Base-by-base conservation (phyloP, 2,888 invertebrate species). In the Crossocerus cetratus region DNA sequence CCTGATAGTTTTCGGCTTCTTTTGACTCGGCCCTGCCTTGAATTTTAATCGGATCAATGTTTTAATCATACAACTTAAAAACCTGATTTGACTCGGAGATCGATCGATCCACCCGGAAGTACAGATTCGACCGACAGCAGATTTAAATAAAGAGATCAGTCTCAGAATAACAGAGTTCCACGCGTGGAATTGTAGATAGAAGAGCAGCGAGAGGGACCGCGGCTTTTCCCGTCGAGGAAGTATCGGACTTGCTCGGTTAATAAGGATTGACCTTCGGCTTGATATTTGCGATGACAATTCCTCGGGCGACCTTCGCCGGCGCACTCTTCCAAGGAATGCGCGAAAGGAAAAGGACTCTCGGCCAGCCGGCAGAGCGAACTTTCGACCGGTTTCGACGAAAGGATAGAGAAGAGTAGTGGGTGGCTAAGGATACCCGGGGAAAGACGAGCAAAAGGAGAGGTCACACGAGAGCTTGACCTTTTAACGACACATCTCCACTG, bases 391-490 rank as follows among this genome's bases (percentile, higher is more conserved):
- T 60, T 60, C 21, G 49, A 45, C 43, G 21, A 60, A 43, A 63
- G 63, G 59, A 73, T 42, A 62, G 2, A 8, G 57, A 23, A 21
- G 21, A 22, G 21, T 64, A 65, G 64, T 58, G 72, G 67, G 73
- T 60, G 74, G 58, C 68, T 65, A 64, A n/a, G 57, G 21, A 13
- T 11, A 63, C 13, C 14, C 44, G 42, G 49, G 56, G 66, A 64
- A 44, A 49, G 62, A 66, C 61, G 63, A 71, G 61, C 70, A 65
- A 76, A 56, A 69, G 64, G 68, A 65, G 78, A 82, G 80, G 83
- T 79, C 83, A 78, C 72, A 82, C 69, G n/a, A 77, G 65, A 69
- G 57, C 79, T 70, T 79, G 80, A 86, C 83, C 84, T 85, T 85
- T 82, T 65, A 56, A 53, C 62, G 64, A 60, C 44, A 54, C 42